phyloP scores from a whole-genome alignment of 2,113 vertebrate genomes.

The Quiscalus mexicanus region DNA sequence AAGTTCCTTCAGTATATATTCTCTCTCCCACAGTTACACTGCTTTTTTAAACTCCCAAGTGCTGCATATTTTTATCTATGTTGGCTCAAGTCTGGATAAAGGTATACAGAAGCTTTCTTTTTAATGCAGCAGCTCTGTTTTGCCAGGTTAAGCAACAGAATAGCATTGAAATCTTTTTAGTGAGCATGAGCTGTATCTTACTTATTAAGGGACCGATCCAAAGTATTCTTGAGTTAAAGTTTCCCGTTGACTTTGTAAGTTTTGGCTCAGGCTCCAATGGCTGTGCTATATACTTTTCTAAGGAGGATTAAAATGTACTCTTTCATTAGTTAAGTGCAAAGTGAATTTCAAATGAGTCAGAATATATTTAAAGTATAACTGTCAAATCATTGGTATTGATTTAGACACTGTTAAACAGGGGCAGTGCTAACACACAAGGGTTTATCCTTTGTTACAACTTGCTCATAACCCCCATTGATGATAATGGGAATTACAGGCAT shows the following conservation, averaged over 20 bases:
- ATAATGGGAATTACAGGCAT: conserved; percentile 63
- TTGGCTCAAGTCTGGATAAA: not conserved
- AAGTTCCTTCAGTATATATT: not conserved
- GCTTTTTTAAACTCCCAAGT: not conserved
- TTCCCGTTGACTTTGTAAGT: not conserved
- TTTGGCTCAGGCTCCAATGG: not conserved
- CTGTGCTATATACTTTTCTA: not conserved
- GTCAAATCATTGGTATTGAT: conserved; percentile 43
- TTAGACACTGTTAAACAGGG: conserved; percentile 56
- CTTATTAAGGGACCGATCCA: not conserved
- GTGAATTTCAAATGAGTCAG: conserved; percentile 49
- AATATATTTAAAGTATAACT: conserved; percentile 49
- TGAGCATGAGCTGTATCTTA: not conserved
- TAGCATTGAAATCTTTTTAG: not conserved
- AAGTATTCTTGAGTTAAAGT: not conserved
- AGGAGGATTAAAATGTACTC: conserved; percentile 64
- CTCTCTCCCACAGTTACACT: rapidly evolving
- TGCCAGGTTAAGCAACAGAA: not conserved
- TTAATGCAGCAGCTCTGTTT: not conserved
- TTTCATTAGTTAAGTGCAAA: conserved; percentile 59
- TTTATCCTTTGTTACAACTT: conserved; percentile 35
- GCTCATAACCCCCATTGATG: conserved; percentile 42
- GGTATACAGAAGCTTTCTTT: not conserved
- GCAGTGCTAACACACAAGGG: conserved; percentile 12
- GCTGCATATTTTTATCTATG: not conserved